Base-by-base conservation (phyloP, 1,140 invertebrate genomes). In the Lamellibrachia luymesi region DNA sequence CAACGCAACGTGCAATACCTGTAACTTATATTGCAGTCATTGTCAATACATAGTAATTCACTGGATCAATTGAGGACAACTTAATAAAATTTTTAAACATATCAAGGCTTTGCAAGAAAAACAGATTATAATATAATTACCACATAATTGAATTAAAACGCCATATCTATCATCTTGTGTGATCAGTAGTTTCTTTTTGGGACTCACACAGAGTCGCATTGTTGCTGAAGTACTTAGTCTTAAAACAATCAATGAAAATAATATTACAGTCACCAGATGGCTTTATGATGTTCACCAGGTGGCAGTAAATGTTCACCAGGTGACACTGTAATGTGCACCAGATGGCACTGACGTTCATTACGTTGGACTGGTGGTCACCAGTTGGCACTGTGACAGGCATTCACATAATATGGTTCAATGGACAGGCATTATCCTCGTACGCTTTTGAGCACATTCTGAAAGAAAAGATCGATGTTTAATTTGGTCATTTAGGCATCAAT, bases 201-300 rank as follows among this genome's bases (percentile, higher is more conserved):
- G 13, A 17, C 17, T 80, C 64, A 80, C 7, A 80, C 4, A 4
- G 64, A 80, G 17, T 22, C 64, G 25, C 64, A 80, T 22, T 80
- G 64, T 2, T 80, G 64, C 64, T 80, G 64, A 22, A 17, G 64
- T 80, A 80, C 13, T 10, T 10, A 6, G 13, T 80, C 91, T 52
- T 51, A 91, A 91, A 91, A 91, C n/a, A 91, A 91, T 50, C 49
- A 91, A 50, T 91, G n/a, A 17, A 91, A 22, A 91, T n/a, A 91
- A 91, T 80, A 80, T 22, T 80, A 38, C 38, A 22, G 13, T 80
- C 64, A 80, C 64, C 64, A 80, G 64, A 17, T 80, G 17, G 17
- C 6, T 56, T 56, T 56, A 56, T 38, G 38, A 38, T 17, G 64
- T 80, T 80, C 64, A 80, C 7, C 64, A 80, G 17, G 64, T 80